Evolutionary conservation across 2,797 vertebrate species (phyloP).

Genomic region (Menidia menidia): DNA sequence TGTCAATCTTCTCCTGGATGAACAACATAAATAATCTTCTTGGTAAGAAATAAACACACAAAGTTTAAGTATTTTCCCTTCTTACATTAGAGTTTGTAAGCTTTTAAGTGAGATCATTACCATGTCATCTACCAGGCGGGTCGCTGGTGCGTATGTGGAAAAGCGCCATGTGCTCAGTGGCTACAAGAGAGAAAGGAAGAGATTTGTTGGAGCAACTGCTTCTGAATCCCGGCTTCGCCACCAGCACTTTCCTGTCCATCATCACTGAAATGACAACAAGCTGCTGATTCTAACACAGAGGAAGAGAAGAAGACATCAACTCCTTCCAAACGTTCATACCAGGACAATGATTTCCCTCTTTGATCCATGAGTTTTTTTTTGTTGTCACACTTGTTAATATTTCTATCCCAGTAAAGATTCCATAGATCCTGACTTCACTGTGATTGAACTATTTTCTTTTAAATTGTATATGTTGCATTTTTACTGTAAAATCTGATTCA

Average conservation of each 20-base stretch:
- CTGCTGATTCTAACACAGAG: constrained; percentile 59
- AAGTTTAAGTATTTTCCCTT: background rate
- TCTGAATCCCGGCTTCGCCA: constrained; percentile 56
- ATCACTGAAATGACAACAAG: constrained; percentile 44
- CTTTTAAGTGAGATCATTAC: background rate
- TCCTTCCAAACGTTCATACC: background rate
- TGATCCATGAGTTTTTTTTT: background rate
- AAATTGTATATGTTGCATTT: too few relatives aligned
- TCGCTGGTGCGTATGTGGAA: constrained; percentile 61
- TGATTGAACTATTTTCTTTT: background rate
- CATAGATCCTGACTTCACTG: background rate
- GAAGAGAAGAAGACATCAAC: background rate
- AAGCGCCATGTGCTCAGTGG: constrained; percentile 74
- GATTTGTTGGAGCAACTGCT: constrained; percentile 69
- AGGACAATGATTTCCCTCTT: background rate
- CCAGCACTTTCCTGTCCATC: constrained; percentile 57
- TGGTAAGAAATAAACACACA: constrained; percentile 70
- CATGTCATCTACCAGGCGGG: constrained; percentile 47
- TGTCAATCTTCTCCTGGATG: constrained; percentile 78
- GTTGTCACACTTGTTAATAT: background rate
- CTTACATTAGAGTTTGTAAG: background rate
- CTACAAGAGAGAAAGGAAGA: constrained; percentile 68
- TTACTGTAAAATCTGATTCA: too few relatives aligned
- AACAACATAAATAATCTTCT: constrained; percentile 58
- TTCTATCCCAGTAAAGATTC: background rate